These are phyloP conservation scores for Brachypterus glaber DNA, from an alignment of 2,888 invertebrate species.

Conservation along the genomic window DNA sequence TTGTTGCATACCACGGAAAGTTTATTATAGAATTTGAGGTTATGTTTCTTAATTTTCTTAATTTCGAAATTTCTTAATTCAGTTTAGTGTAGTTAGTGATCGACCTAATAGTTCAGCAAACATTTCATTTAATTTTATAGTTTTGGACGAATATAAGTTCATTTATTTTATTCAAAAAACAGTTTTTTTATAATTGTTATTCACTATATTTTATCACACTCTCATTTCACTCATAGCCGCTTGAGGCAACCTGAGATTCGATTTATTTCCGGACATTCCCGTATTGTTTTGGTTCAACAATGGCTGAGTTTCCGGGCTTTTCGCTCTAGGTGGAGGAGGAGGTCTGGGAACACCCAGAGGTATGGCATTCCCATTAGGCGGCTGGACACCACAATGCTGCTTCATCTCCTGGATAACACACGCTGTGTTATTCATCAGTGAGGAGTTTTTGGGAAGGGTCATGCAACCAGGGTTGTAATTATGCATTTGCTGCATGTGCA, in stretches of 20 bases:
- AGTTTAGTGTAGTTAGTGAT: neutral
- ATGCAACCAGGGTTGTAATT: slow-evolving; percentile 40
- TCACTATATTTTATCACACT: slow-evolving; percentile 56
- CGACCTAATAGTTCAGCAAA: neutral
- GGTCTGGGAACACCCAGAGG: slow-evolving; percentile 49
- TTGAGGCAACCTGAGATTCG: slow-evolving; percentile 59
- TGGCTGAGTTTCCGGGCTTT: slow-evolving; percentile 49
- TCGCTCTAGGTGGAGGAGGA: slow-evolving; percentile 47
- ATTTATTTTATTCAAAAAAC: slow-evolving; percentile 15
- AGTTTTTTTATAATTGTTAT: slow-evolving; percentile 7
- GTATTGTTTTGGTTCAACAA: slow-evolving; percentile 42
- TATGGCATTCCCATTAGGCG: slow-evolving; percentile 51
- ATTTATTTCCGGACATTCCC: slow-evolving; percentile 36
- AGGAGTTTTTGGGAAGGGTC: slow-evolving; percentile 53
- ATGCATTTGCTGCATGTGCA: slow-evolving; percentile 29
- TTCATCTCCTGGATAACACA: slow-evolving; percentile 48
- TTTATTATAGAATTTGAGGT: no score
- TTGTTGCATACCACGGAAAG: no score
- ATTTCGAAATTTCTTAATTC: no score
- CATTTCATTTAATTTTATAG: slow-evolving; percentile 15
- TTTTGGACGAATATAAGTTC: slow-evolving; percentile 27
- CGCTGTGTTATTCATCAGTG: slow-evolving; percentile 42
- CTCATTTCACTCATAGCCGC: slow-evolving; percentile 85
- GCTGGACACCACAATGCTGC: slow-evolving; percentile 50
- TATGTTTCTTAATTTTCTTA: no score